Percentiles rank a stretch among this genome's conserved stretches.
These are phyloP conservation scores for Bos indicus DNA, from an alignment of 2,113 vertebrate species.

Conservation along the genomic window DNA sequence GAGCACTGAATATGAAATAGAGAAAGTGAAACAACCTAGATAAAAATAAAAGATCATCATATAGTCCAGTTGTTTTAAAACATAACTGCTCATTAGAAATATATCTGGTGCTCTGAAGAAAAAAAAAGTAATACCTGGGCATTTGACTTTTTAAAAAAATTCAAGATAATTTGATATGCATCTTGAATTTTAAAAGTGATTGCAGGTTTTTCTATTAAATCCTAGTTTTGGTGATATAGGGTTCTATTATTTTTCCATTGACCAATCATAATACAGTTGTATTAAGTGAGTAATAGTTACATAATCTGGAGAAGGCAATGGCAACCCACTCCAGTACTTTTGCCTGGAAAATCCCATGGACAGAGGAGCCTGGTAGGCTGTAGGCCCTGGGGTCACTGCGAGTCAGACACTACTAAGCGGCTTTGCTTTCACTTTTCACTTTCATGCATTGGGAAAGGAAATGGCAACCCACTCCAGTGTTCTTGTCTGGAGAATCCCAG, in stretches of 20 bases:
- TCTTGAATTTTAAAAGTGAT: neutral
- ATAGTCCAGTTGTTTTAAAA: no score
- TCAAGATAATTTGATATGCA: neutral
- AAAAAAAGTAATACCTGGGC: neutral
- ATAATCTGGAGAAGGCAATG: neutral
- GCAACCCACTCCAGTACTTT: neutral
- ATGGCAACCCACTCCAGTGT: neutral
- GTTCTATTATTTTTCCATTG: neutral
- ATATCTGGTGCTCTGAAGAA: neutral
- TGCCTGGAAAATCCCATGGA: neutral
- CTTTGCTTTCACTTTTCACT: neutral
- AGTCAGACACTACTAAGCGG: neutral
- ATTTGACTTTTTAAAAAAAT: neutral
- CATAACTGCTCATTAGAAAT: neutral
- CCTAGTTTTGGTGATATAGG: neutral
- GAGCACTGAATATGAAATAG: neutral
- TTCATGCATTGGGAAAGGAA: neutral
- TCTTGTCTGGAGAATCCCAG: neutral
- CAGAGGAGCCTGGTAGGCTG: neutral
- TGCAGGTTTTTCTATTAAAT: neutral
- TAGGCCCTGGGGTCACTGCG: accelerated
- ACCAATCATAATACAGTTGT: neutral
- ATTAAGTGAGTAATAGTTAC: neutral
- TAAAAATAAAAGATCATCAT: neutral
- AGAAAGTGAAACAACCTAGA: neutral